Percentiles rank a stretch among this genome's conserved stretches.
Conservation (phyloP, 2,797 vertebrate species). For the Sebastes cheni region DNA sequence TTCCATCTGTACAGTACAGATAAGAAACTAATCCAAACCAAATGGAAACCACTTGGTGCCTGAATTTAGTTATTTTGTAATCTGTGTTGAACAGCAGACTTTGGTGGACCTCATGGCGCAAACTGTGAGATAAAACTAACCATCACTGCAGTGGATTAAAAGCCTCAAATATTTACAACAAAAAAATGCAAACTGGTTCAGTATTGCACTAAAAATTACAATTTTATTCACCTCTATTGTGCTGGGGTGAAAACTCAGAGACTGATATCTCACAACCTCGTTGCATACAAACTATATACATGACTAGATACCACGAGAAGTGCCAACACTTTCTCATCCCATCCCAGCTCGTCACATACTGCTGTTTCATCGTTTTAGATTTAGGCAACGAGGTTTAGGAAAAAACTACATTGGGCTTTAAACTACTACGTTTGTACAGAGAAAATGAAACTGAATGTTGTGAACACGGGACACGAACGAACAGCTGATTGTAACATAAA, state of each 20-base stretch:
- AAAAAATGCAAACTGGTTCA: background rate
- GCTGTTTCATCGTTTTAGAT: too few species aligned
- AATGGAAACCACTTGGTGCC: constrained; percentile 42
- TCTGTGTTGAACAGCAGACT: constrained; percentile 50
- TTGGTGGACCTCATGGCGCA: constrained; percentile 33
- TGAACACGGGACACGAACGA: too few species aligned
- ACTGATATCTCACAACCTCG: background rate
- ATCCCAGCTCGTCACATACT: too few species aligned
- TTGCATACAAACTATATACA: background rate
- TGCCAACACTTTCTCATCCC: background rate
- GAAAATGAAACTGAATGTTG: too few species aligned
- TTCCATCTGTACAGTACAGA: constrained; percentile 65
- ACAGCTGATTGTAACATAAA: too few species aligned
- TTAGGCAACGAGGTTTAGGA: too few species aligned
- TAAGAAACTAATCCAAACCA: constrained; percentile 69
- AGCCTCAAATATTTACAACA: background rate
- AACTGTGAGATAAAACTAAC: constrained; percentile 28
- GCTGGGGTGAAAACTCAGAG: too few species aligned
- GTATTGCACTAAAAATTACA: background rate
- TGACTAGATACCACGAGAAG: background rate
- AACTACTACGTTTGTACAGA: too few species aligned
- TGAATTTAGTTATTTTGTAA: constrained; percentile 53
- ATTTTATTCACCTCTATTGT: background rate
- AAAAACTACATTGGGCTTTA: too few species aligned
- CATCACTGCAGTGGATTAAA: background rate